Percentiles rank a stretch among this genome's conserved stretches.
Conservation (phyloP, 2,797 vertebrate species). For the Sparus aurata region DNA sequence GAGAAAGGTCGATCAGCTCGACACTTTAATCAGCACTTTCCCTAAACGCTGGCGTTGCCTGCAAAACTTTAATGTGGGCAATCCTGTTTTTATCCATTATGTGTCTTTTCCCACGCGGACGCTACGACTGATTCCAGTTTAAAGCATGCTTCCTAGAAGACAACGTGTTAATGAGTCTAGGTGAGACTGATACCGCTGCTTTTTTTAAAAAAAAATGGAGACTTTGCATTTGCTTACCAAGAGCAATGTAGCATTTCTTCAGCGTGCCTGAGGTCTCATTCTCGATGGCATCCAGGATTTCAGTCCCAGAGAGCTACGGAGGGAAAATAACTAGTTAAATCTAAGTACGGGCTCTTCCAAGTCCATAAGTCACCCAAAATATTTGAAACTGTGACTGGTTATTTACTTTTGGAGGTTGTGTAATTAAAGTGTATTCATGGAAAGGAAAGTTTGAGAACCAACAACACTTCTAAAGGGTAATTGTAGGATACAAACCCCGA, state of each 20-base stretch:
- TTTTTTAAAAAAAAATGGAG: neutral
- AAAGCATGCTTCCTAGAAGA: neutral
- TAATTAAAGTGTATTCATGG: neutral
- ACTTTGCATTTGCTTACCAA: constrained; percentile 71
- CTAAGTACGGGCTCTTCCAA: neutral
- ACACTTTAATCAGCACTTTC: neutral
- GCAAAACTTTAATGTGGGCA: neutral
- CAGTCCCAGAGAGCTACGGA: constrained; percentile 84
- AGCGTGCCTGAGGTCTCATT: constrained; percentile 86
- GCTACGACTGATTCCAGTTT: neutral
- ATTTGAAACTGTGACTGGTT: neutral
- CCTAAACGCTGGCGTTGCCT: neutral
- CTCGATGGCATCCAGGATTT: constrained; percentile 86
- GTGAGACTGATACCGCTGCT: neutral
- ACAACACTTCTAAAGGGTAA: neutral
- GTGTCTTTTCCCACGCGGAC: neutral
- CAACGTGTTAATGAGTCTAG: neutral
- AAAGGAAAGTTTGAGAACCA: no score
- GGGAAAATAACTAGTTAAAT: constrained; percentile 20
- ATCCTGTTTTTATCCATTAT: neutral
- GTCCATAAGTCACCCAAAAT: neutral
- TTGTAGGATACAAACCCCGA: neutral
- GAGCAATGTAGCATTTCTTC: constrained; percentile 83
- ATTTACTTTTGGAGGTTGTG: neutral
- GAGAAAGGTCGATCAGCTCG: neutral